These are phyloP conservation scores for Bovichtus diacanthus DNA, from an alignment of 2,797 vertebrate species.

Conservation along the genomic window DNA sequence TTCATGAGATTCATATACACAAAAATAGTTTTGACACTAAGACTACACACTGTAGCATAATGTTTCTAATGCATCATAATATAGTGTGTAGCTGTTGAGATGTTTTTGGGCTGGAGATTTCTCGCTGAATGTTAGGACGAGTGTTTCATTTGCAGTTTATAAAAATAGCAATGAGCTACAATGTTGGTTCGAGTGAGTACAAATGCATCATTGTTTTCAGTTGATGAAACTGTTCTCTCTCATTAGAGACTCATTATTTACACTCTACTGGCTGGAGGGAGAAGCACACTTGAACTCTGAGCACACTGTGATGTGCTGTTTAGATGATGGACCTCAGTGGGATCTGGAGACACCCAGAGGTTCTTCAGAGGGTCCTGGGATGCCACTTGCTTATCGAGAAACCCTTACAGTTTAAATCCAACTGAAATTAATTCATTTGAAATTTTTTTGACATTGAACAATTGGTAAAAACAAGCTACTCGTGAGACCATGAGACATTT, in stretches of 20 bases:
- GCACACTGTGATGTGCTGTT: not conserved
- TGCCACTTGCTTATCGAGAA: not conserved
- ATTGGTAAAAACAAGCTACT: not conserved
- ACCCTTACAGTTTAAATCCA: too few species aligned
- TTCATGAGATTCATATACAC: not conserved
- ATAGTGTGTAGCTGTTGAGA: not conserved
- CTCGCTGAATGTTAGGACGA: not conserved
- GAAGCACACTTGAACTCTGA: not conserved
- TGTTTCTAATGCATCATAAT: not conserved
- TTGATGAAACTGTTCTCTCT: constrained; percentile 20
- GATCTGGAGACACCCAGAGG: not conserved
- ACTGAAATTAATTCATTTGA: too few species aligned
- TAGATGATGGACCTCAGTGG: not conserved
- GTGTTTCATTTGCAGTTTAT: not conserved
- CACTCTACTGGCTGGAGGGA: constrained; percentile 16
- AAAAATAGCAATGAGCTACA: constrained; percentile 18
- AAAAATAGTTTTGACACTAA: not conserved
- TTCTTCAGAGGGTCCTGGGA: not conserved
- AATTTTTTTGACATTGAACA: too few species aligned
- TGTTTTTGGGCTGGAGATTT: too few species aligned
- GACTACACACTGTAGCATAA: too few species aligned
- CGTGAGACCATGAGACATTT: not conserved
- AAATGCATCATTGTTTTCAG: constrained; percentile 48
- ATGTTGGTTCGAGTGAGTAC: constrained; percentile 26
- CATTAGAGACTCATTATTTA: constrained; percentile 57